Evolutionary conservation across 2,113 vertebrate species (phyloP), one percentile per base, ranked within the genome.

Genomic region (Nothocercus nigrocapillus): DNA sequence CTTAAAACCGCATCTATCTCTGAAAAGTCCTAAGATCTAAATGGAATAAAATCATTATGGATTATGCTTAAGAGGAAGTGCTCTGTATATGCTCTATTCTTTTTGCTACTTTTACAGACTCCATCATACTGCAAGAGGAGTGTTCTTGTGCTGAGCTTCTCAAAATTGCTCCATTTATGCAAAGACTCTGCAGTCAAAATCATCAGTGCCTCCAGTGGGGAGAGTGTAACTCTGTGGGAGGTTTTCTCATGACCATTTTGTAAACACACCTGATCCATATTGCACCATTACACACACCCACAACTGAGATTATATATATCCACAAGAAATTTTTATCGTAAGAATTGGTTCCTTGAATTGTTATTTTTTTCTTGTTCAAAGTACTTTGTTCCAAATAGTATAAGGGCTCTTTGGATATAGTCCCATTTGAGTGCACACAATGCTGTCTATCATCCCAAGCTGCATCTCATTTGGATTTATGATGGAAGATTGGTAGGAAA

Each of bases 11-110:
- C 66, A 56, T 36, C 25, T n/a, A 42, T 89, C n/a, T 88, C 75
- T 88, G 63, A 64, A 78, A 64, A 93, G 73, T 85, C 22, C 63
- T 80, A 70, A 81, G 27, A 63, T 63, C 51, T 91, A 90, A 91
- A 91, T 88, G 64, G 68, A 73, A 81, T 88, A 94, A 93, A 94
- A 45, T n/a, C 51, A 78, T 3, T 38, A 88, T 20, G 34, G 49
- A 72, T 94, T 81, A 85, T 47, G 22, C 73, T 90, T 68, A 76
- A 81, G 68, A 85, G 34, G 54, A 30, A 56, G 28, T 17, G 15
- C 27, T 56, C 54, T 56, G 28, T 56, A 17, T 30, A 51, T 78
- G 83, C 53, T n/a, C 5, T 72, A 24, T 83, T 73, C 45, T 44
- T 66, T 27, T 53, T 68, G 47, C 10, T 73, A 49, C 15, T 89